Conservation (phyloP, 2,888 invertebrate species). For the Stramonita haemastoma region DNA sequence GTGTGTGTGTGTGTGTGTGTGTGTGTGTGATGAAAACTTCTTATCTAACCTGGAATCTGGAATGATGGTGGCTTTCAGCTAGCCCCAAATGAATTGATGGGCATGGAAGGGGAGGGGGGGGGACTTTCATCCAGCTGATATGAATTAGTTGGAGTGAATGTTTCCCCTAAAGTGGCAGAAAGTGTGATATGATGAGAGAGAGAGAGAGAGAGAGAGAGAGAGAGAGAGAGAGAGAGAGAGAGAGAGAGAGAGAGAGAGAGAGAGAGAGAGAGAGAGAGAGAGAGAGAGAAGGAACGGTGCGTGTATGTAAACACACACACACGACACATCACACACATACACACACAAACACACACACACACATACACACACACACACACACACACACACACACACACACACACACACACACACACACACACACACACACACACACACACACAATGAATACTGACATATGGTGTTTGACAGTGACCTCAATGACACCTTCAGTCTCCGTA, state of each 20-base stretch:
- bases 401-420: neutral
- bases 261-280: slow-evolving; percentile 10
- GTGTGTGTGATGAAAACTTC: too few relatives aligned
- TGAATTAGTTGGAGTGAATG: too few relatives aligned
- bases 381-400: neutral
- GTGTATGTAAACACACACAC: too few relatives aligned
- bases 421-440: neutral
- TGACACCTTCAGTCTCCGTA: neutral
- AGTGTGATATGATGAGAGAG: neutral
- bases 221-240: too few relatives aligned
- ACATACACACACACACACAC: neutral
- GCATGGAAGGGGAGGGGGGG: neutral
- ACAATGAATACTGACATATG: neutral
- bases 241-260: too few relatives aligned
- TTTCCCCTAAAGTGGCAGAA: too few relatives aligned
- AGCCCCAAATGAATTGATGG: too few relatives aligned
- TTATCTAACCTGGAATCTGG: too few relatives aligned
- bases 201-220: neutral
- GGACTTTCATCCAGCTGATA: neutral
- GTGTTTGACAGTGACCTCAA: neutral
- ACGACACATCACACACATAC: too few relatives aligned
- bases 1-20: too few relatives aligned
- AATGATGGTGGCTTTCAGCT: too few relatives aligned
- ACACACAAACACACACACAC: neutral
- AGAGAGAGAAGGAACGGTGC: neutral